Percentiles rank a stretch among this genome's conserved stretches.
Evolutionary conservation across 2,888 invertebrate species (phyloP).

Genomic region (Plagiodera versicolora): DNA sequence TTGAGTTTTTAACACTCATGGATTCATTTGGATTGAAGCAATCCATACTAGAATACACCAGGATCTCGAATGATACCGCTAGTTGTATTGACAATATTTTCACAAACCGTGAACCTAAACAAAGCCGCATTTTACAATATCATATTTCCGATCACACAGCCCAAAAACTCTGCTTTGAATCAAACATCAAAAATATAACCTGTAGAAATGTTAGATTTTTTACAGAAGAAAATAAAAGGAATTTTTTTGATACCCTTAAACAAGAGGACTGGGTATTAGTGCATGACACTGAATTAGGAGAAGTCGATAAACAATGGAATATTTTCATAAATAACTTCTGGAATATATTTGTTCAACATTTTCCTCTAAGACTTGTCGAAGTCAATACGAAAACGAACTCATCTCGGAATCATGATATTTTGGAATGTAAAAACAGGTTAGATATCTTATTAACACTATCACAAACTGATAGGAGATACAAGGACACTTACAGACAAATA

Average conservation of each 20-base stretch:
- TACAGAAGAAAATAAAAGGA: neutral
- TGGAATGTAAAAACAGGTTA: no score
- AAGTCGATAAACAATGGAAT: neutral
- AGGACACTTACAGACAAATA: neutral
- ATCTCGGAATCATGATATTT: no score
- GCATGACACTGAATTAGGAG: neutral
- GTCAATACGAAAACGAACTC: no score
- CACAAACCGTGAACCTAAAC: neutral
- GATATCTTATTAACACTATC: neutral
- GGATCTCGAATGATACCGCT: neutral
- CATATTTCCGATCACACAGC: neutral
- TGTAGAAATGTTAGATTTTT: neutral
- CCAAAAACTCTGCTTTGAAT: neutral
- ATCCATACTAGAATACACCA: no score
- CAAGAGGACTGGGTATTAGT: neutral
- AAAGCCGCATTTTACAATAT: neutral
- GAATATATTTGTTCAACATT: neutral
- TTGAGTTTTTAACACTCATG: no score
- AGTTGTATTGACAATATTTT: slow-evolving; percentile 1
- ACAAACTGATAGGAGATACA: no score
- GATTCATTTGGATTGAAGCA: no score
- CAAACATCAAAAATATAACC: neutral
- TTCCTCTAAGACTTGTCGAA: neutral
- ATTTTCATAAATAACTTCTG: neutral
- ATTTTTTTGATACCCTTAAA: neutral